These are phyloP conservation scores for Galago senegalensis DNA, from an alignment of 2,797 vertebrate genomes.

Conservation along the genomic window DNA sequence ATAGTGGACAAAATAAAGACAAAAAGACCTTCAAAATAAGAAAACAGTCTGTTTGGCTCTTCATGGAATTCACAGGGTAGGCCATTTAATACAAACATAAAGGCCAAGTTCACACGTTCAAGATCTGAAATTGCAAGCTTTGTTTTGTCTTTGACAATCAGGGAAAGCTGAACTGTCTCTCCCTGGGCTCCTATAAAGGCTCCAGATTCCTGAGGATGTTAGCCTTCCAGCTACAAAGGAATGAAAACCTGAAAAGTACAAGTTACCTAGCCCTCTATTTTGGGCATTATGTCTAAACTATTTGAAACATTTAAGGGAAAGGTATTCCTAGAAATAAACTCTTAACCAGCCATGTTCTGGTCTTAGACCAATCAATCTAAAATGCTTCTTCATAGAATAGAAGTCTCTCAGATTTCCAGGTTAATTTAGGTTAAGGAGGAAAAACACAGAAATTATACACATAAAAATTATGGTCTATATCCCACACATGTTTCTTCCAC, in stretches of 20 bases:
- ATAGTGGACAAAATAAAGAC: neutral
- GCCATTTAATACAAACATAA: constrained; percentile 17
- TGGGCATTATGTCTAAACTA: neutral
- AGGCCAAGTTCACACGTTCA: neutral
- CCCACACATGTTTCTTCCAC: neutral
- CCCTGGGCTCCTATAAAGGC: neutral
- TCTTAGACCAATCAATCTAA: neutral
- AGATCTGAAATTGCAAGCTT: neutral
- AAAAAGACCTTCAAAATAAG: constrained; percentile 28
- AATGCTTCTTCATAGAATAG: neutral
- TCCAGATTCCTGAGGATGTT: neutral
- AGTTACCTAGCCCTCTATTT: neutral
- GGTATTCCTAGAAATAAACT: constrained; percentile 27
- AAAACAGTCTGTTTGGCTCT: constrained; percentile 40
- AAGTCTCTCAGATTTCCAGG: neutral
- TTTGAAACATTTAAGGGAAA: neutral
- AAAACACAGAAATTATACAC: neutral
- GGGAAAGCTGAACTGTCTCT: neutral
- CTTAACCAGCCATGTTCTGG: neutral
- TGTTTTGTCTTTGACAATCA: neutral
- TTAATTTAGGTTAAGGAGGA: neutral
- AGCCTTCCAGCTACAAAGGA: neutral
- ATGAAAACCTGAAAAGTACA: neutral
- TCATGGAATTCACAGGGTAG: constrained; percentile 2
- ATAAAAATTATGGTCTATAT: neutral